Conservation (phyloP, 2,113 vertebrate species). For the Fregetta grallaria region DNA sequence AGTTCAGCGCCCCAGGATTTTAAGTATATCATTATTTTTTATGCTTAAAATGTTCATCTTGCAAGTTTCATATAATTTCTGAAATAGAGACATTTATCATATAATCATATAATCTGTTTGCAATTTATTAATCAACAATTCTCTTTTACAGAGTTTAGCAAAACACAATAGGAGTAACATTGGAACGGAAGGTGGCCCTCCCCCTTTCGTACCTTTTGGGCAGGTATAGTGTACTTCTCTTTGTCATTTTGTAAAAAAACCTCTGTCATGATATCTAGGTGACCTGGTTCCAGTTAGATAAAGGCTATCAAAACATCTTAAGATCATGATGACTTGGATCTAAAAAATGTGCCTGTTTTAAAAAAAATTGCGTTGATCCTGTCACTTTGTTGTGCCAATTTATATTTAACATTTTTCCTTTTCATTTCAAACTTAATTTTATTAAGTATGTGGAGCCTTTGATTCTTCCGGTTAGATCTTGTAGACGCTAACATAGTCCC, state of each 20-base stretch:
- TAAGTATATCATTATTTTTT: background rate
- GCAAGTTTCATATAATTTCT: background rate
- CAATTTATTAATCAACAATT: background rate
- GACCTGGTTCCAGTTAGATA: background rate
- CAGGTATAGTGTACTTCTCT: slow-evolving; percentile 80
- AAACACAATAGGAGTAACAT: slow-evolving; percentile 95
- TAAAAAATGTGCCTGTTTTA: background rate
- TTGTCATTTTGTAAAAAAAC: background rate
- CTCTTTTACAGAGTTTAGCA: slow-evolving; percentile 86
- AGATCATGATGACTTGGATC: background rate
- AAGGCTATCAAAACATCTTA: background rate
- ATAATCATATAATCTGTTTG: background rate
- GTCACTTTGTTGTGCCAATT: background rate
- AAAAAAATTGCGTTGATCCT: background rate
- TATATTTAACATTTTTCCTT: background rate
- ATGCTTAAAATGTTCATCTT: background rate
- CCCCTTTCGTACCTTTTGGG: slow-evolving; percentile 95
- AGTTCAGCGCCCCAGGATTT: background rate
- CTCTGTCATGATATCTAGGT: background rate
- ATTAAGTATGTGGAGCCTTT: background rate
- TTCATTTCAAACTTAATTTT: background rate
- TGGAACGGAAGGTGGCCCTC: slow-evolving; percentile 96
- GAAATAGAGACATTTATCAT: background rate
- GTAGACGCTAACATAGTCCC: background rate
- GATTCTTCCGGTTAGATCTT: background rate